phyloP scores from a whole-genome alignment of 2,797 vertebrate genomes.

The Trachops cirrhosus region DNA sequence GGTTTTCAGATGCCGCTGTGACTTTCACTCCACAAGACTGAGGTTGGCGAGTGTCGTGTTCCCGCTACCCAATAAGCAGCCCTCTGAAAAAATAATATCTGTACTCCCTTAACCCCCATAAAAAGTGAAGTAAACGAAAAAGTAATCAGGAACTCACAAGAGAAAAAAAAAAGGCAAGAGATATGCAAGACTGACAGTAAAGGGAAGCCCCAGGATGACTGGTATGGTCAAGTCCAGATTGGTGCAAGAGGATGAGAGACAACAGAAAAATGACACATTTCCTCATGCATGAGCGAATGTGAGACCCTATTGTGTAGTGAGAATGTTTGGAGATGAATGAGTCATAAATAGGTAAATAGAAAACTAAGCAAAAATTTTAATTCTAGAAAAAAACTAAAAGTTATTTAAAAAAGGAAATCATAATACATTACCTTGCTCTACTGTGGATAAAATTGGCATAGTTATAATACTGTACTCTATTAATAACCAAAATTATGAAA shows the following conservation, averaged over 20 bases:
- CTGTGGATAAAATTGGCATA: background rate
- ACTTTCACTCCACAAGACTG: background rate
- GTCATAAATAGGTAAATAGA: background rate
- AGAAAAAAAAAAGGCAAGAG: background rate
- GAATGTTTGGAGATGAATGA: background rate
- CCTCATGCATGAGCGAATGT: background rate
- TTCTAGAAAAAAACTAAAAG: background rate
- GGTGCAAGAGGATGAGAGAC: background rate
- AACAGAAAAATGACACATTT: background rate
- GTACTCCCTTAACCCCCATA: background rate
- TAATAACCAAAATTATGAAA: slow-evolving; percentile 4
- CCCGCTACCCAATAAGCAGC: background rate
- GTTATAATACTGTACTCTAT: background rate
- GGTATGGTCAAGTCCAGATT: background rate
- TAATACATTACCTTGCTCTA: background rate
- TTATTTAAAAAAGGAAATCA: background rate
- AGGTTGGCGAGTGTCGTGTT: background rate
- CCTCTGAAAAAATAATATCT: background rate
- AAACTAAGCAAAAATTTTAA: background rate
- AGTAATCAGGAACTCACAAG: background rate
- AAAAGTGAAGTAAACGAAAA: background rate
- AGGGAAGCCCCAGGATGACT: background rate
- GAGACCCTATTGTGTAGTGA: background rate
- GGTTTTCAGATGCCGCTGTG: background rate
- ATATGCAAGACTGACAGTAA: background rate